Evolutionary conservation across 1,140 invertebrate species (phyloP).

Genomic region (Oreohelix idahoensis): DNA sequence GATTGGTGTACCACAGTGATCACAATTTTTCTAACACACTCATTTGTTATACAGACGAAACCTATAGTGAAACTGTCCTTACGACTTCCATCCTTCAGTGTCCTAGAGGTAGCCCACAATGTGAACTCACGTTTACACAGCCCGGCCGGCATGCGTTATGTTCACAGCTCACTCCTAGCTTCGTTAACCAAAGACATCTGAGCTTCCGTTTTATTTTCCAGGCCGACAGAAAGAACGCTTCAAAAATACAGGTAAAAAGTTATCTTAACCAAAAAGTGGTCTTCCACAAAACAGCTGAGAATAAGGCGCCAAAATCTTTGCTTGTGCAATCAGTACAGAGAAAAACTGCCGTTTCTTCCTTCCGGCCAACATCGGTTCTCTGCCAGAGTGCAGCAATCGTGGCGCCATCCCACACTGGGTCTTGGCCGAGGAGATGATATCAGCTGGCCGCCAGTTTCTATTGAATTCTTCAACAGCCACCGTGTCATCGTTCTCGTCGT

Average conservation of each 20-base stretch:
- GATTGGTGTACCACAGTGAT: not conserved
- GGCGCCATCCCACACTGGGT: not conserved
- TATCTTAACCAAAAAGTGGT: not conserved
- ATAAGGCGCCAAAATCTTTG: not conserved
- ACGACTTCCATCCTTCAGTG: not conserved
- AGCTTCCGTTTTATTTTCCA: not conserved
- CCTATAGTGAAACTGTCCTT: not conserved
- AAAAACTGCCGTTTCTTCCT: not conserved
- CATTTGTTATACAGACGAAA: not conserved
- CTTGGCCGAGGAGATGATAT: slow-evolving; percentile 21
- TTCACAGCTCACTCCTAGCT: not conserved
- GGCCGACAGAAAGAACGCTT: not conserved
- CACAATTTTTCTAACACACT: not conserved
- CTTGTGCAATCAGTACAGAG: not conserved
- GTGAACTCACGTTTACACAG: not conserved
- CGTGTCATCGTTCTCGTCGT: not conserved
- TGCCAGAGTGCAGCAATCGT: not conserved
- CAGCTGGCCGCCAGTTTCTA: not conserved
- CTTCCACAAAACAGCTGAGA: not conserved
- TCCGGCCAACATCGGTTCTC: not conserved
- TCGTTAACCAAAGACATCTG: not conserved
- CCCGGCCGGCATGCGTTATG: not conserved
- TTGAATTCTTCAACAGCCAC: not conserved
- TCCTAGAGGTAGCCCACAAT: not conserved
- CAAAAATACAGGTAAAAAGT: not conserved